Evolutionary conservation across 2,113 vertebrate species (phyloP), one percentile per base, ranked within the genome.

Genomic region (Festucalex cinctus): DNA sequence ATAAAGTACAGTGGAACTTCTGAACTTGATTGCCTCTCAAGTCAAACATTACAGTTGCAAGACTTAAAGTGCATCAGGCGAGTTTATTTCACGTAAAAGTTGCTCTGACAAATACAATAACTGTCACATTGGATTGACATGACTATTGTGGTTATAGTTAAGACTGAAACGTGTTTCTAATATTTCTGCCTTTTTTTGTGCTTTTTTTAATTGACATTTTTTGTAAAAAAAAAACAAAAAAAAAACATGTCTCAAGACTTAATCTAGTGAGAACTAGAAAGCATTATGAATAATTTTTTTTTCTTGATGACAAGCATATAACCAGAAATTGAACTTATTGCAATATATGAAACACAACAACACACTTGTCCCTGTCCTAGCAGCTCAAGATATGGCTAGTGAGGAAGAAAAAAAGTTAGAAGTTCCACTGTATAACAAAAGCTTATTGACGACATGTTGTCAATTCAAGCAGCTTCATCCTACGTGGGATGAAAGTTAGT

Each of bases 401-500:
- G 3, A 0, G 6, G 16, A 56, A 56, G 14, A 56, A 57, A 57
- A 57, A 32, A 57, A 32, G 2, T 62, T 17, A 43, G 60, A 41
- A 16, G 39, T 44, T 62, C 60, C 60, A 62, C 60, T 26, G 49
- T 70, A n/a, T 65, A 76, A 68, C 73, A 62, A 74, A 70, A 71
- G 62, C 68, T 1, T 64, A 74, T 68, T 60, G 65, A 78, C 74
- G 73, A 74, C 73, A 83, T 85, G 81, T 78, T 70, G 72, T 75
- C 73, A 85, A 70, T 82, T 72, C 36, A 77, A 78, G 81, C 75
- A 77, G 78, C 79, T 81, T 85, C 73, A 62, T 78, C 83, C 85
- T 81, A 48, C 19, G 73, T 49, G 85, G 72, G 49, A 86, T 88
- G 86, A 65, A 82, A 59, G 73, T 84, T 85, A 85, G 83, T 84